phyloP scores from a whole-genome alignment of 1,140 invertebrate species.

The Drosophila tani region DNA sequence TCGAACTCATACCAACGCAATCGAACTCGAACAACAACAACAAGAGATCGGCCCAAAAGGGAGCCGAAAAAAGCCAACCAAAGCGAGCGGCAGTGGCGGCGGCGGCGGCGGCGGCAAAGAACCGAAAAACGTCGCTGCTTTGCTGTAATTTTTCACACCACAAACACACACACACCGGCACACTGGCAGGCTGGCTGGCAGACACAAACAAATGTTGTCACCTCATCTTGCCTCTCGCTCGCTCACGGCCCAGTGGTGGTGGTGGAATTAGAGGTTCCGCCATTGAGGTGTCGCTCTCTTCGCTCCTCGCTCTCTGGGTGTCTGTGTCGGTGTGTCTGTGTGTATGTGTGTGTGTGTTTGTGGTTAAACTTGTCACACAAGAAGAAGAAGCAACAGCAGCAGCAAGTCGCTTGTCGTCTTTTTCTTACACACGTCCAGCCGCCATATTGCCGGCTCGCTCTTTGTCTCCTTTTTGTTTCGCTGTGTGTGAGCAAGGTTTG shows the following conservation, averaged over 20 bases:
- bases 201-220: slow-evolving; percentile 39
- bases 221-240: slow-evolving; percentile 34
- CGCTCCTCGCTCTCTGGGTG: slow-evolving; percentile 44
- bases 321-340: slow-evolving; percentile 23
- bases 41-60: slow-evolving; percentile 20
- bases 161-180: slow-evolving; percentile 25
- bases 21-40: slow-evolving; percentile 19
- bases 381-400: slow-evolving; percentile 59
- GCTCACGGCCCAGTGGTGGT: slow-evolving; percentile 33
- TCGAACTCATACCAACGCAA: slow-evolving; percentile 30
- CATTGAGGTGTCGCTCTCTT: slow-evolving; percentile 71
- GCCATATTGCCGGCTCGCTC: slow-evolving; percentile 69
- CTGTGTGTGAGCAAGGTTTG: slow-evolving; percentile 22
- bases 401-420: slow-evolving; percentile 75
- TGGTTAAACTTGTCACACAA: slow-evolving; percentile 84
- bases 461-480: slow-evolving; percentile 42
- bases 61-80: slow-evolving; percentile 41
- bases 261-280: slow-evolving; percentile 63
- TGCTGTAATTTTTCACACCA: slow-evolving; percentile 82
- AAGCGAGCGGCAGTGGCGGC: slow-evolving; percentile 13
- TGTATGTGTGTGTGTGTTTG: slow-evolving; percentile 67
- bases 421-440: slow-evolving; percentile 65
- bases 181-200: background rate
- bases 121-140: slow-evolving; percentile 57
- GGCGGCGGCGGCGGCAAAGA: slow-evolving; percentile 4